Percentiles rank a stretch among this genome's conserved stretches.
phyloP scores from a whole-genome alignment of 2,797 vertebrate genomes.

The Leucoraja ocellata region DNA sequence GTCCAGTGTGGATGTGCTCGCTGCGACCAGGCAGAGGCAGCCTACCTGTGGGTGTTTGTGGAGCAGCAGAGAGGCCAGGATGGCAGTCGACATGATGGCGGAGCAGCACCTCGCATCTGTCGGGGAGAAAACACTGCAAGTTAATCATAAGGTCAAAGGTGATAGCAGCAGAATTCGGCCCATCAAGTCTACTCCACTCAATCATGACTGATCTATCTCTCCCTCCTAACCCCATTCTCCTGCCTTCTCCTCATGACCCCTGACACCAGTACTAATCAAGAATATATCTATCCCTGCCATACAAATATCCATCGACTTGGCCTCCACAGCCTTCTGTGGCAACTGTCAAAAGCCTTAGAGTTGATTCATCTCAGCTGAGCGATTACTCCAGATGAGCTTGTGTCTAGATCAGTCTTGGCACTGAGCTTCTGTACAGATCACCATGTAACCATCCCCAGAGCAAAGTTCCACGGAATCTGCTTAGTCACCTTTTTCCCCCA shows the following conservation, averaged over 20 bases:
- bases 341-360: no score
- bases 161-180: no score
- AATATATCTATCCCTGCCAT: no score
- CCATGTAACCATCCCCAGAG: background rate
- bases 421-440: background rate
- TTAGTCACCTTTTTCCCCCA: background rate
- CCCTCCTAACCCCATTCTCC: no score
- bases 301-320: no score
- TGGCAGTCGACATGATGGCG: conserved; percentile 67
- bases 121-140: background rate
- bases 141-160: background rate
- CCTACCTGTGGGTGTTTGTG: conserved; percentile 69
- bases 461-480: background rate
- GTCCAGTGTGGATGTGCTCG: background rate
- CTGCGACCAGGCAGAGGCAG: background rate
- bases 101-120: conserved; percentile 65
- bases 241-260: no score
- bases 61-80: conserved; percentile 71
- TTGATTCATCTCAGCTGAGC: no score
- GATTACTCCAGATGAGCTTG: background rate
- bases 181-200: no score
- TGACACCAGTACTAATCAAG: no score
- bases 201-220: no score
- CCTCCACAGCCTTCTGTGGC: no score
- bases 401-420: no score